Percentiles rank a stretch among this genome's conserved stretches.
These are phyloP conservation scores for Penaeus chinensis DNA, from an alignment of 1,140 invertebrate genomes.

Conservation along the genomic window DNA sequence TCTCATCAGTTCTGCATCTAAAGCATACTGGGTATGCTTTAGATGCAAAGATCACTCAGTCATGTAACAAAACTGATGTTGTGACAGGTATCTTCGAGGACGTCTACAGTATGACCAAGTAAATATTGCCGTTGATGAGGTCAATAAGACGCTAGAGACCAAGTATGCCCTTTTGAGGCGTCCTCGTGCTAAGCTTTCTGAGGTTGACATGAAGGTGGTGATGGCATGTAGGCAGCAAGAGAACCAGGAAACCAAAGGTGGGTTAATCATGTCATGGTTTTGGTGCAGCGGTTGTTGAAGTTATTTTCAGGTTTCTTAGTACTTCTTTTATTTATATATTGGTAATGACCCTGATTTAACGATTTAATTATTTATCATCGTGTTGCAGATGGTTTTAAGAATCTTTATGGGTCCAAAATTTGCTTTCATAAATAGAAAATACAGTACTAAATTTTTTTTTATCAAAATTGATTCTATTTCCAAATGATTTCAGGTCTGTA, in stretches of 20 bases:
- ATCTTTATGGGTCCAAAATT: too few relatives aligned
- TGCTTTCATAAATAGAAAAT: too few relatives aligned
- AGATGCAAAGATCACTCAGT: too few relatives aligned
- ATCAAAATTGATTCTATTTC: not conserved
- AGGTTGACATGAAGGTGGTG: constrained; percentile 54
- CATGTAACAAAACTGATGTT: not conserved
- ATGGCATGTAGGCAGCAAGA: constrained; percentile 37
- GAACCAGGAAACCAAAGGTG: constrained; percentile 56
- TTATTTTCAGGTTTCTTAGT: not conserved
- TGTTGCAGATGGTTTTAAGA: too few relatives aligned
- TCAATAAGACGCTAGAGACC: constrained; percentile 55
- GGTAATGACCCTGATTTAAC: too few relatives aligned
- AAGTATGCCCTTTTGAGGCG: constrained; percentile 56
- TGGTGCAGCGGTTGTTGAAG: not conserved
- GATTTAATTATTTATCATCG: too few relatives aligned
- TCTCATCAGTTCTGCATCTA: too few relatives aligned
- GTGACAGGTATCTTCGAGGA: constrained; percentile 50
- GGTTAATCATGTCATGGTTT: not conserved
- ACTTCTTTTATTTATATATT: too few relatives aligned
- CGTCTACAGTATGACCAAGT: constrained; percentile 57
- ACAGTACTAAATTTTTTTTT: not conserved
- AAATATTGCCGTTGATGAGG: constrained; percentile 49
- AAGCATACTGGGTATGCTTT: too few relatives aligned
- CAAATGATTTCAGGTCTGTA: constrained; percentile 23
- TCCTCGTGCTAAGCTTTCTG: constrained; percentile 51